These are phyloP conservation scores for Subanguina moxae DNA, from an alignment of 1,140 invertebrate genomes.

Conservation along the genomic window DNA sequence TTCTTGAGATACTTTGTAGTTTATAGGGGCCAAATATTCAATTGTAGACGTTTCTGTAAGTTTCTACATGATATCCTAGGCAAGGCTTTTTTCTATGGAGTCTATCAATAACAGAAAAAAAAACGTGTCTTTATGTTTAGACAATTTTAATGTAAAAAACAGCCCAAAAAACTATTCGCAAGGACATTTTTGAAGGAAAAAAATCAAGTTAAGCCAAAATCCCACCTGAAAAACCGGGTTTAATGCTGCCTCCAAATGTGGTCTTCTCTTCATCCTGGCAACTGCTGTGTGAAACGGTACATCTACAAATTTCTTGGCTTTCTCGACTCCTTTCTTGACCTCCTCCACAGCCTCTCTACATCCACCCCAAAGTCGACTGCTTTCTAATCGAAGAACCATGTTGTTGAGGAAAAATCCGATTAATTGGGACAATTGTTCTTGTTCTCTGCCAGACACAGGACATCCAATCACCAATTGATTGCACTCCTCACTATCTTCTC, in stretches of 20 bases:
- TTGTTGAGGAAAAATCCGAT: slow-evolving; percentile 57
- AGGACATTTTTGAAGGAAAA: slow-evolving; percentile 1
- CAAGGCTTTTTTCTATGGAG: no score
- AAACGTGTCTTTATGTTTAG: slow-evolving; percentile 6
- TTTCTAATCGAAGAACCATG: slow-evolving; percentile 27
- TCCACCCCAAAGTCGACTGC: background rate
- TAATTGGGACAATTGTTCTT: slow-evolving; percentile 28
- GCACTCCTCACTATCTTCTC: slow-evolving; percentile 12
- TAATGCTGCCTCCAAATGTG: background rate
- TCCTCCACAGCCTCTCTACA: slow-evolving; percentile 8
- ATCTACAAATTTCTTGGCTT: slow-evolving; percentile 24
- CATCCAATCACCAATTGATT: slow-evolving; percentile 35
- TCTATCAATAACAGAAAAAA: no score
- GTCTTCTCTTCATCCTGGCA: slow-evolving; percentile 7
- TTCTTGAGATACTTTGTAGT: no score
- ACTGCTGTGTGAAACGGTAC: slow-evolving; percentile 48
- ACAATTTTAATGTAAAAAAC: no score
- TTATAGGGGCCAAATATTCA: no score
- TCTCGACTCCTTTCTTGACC: slow-evolving; percentile 18
- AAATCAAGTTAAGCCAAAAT: background rate
- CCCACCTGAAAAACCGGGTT: slow-evolving; percentile 19
- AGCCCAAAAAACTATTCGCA: no score
- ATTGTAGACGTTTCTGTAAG: no score
- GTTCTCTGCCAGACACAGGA: slow-evolving; percentile 40
- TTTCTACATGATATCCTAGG: no score